A percentile compares a stretch with the other conserved stretches of the same genome.
Conservation (phyloP, 2,113 vertebrate genomes). For the Siniperca knerii region DNA sequence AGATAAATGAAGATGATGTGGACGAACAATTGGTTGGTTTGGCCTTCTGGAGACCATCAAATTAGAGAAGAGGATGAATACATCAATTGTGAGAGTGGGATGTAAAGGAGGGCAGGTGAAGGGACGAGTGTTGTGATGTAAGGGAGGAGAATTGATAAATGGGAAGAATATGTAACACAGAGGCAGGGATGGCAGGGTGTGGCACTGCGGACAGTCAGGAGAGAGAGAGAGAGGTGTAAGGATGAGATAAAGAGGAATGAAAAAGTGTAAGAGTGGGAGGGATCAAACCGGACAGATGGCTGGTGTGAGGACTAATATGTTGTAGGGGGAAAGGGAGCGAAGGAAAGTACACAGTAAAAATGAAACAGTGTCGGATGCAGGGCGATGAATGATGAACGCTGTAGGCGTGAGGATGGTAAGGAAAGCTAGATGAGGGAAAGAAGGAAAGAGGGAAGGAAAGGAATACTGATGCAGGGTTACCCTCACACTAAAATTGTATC, state of each 20-base stretch:
- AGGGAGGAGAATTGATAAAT: slow-evolving; percentile 37
- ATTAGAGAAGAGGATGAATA: not conserved
- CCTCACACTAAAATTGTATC: not conserved
- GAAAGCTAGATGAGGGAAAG: slow-evolving; percentile 37
- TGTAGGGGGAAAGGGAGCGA: slow-evolving; percentile 34
- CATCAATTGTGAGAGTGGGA: slow-evolving; percentile 18
- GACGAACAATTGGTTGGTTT: not conserved
- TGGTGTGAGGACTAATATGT: slow-evolving; percentile 59
- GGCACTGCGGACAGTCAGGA: slow-evolving; percentile 37
- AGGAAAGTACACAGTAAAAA: slow-evolving; percentile 51
- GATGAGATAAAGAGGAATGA: slow-evolving; percentile 58
- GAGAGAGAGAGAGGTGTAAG: slow-evolving; percentile 20
- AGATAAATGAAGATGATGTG: not conserved
- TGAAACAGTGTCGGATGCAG: slow-evolving; percentile 35
- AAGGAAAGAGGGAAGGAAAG: slow-evolving; percentile 19
- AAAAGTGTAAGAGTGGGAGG: slow-evolving; percentile 57
- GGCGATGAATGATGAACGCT: slow-evolving; percentile 59
- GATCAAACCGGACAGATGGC: slow-evolving; percentile 39
- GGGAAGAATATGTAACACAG: slow-evolving; percentile 15
- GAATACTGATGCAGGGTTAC: slow-evolving; percentile 35
- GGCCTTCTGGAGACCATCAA: slow-evolving; percentile 6
- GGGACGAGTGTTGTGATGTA: slow-evolving; percentile 33
- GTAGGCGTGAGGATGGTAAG: slow-evolving; percentile 33
- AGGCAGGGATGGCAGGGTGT: slow-evolving; percentile 39
- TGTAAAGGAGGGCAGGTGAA: slow-evolving; percentile 21